phyloP scores from a whole-genome alignment of 2,113 vertebrate species.

The Empidonax traillii region DNA sequence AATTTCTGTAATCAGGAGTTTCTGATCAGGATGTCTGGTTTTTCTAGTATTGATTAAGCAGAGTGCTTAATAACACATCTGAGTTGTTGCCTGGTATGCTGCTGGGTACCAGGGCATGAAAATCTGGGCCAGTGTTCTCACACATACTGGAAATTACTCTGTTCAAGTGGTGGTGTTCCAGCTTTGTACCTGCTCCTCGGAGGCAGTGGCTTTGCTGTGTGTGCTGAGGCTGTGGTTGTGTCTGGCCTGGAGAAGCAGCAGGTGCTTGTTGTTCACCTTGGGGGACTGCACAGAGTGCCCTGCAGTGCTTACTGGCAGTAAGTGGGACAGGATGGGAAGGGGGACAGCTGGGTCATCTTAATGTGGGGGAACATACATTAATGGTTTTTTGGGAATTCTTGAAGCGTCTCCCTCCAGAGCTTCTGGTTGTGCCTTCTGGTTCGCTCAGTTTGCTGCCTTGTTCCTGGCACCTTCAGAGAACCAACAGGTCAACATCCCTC shows the following conservation, averaged over 20 bases:
- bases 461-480: background rate
- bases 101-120: background rate
- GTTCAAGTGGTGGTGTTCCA: background rate
- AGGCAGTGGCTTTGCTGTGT: background rate
- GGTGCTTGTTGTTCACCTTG: background rate
- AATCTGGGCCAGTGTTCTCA: background rate
- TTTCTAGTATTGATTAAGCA: background rate
- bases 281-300: background rate
- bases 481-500: background rate
- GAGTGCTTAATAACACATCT: background rate
- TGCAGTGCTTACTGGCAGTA: background rate
- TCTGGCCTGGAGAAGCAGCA: background rate
- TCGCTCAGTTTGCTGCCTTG: background rate
- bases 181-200: background rate
- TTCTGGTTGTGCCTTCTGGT: background rate
- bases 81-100: background rate
- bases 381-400: background rate
- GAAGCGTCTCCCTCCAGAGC: background rate
- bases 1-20: background rate
- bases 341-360: background rate
- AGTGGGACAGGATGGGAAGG: background rate
- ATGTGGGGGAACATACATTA: background rate
- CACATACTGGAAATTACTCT: background rate
- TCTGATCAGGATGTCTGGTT: background rate
- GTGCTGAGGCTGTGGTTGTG: background rate